Conservation (phyloP, 2,797 vertebrate species). For the Myotis pilosus region DNA sequence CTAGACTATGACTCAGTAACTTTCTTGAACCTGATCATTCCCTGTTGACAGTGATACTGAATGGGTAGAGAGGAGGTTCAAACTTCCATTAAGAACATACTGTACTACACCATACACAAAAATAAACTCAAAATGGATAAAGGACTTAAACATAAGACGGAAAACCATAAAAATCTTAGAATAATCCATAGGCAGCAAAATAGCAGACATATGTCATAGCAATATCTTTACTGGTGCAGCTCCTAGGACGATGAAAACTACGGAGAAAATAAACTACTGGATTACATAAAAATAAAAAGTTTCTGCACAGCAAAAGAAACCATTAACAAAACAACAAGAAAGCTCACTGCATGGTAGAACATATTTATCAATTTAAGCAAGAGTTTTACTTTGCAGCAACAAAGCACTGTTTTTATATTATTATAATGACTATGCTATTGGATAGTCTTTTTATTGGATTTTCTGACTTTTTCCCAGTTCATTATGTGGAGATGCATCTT, state of each 20-base stretch:
- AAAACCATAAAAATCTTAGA: too few relatives aligned
- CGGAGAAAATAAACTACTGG: too few relatives aligned
- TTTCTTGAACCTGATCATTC: not conserved
- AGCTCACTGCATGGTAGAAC: too few relatives aligned
- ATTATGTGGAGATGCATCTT: constrained; percentile 19
- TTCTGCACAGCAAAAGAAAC: too few relatives aligned
- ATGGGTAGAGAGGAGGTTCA: not conserved
- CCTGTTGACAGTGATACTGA: not conserved
- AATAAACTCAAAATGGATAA: too few relatives aligned
- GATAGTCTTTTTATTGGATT: constrained; percentile 22
- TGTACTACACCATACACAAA: not conserved
- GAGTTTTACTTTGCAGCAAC: constrained; percentile 19
- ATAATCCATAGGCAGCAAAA: too few relatives aligned
- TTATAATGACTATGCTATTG: not conserved
- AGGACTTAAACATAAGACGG: too few relatives aligned
- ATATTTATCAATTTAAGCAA: not conserved
- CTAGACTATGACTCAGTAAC: not conserved
- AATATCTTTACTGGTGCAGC: too few relatives aligned
- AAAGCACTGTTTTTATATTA: not conserved
- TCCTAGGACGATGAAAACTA: too few relatives aligned
- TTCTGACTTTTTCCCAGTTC: constrained; percentile 28
- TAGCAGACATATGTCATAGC: too few relatives aligned
- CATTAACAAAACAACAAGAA: too few relatives aligned
- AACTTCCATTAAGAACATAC: not conserved
- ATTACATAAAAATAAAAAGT: too few relatives aligned